Conservation (phyloP, 2,113 vertebrate species). For the Toxostoma redivivum region DNA sequence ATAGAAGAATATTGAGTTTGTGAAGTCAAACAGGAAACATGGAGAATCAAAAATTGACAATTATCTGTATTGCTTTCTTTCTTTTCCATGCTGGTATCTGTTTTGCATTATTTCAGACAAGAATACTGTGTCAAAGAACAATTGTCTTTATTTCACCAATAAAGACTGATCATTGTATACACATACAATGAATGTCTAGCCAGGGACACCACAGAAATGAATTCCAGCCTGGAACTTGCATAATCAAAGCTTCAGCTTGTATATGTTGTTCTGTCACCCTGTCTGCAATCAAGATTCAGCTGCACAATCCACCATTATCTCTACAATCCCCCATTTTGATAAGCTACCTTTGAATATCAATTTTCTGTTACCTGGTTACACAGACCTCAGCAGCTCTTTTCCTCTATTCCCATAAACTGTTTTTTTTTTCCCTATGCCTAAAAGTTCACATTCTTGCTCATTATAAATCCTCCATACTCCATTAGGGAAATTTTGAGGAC, state of each 20-base stretch:
- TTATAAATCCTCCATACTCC: not conserved
- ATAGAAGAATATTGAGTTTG: not conserved
- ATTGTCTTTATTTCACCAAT: not conserved
- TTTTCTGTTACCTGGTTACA: not conserved
- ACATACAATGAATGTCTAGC: not conserved
- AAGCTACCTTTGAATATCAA: not conserved
- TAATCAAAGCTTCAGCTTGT: not conserved
- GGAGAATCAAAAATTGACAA: not conserved
- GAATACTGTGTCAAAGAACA: not conserved
- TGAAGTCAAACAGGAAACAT: not conserved
- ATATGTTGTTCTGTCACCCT: not conserved
- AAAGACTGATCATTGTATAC: not conserved
- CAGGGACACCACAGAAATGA: not conserved
- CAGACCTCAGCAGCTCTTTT: not conserved
- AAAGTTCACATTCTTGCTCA: not conserved
- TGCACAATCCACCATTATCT: not conserved
- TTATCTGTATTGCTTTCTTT: not conserved
- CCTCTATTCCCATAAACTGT: not conserved
- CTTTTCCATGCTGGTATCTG: not conserved
- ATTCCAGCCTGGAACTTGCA: not conserved
- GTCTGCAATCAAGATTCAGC: not conserved
- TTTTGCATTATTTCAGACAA: not conserved
- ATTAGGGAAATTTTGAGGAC: not conserved
- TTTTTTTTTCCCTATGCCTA: not conserved
- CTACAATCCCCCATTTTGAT: not conserved